A percentile compares a stretch with the other conserved stretches of the same genome.
Evolutionary conservation across 37 sponge, comb jelly and placozoan species (phyloP).

Genomic region (Oscarella lobularis): DNA sequence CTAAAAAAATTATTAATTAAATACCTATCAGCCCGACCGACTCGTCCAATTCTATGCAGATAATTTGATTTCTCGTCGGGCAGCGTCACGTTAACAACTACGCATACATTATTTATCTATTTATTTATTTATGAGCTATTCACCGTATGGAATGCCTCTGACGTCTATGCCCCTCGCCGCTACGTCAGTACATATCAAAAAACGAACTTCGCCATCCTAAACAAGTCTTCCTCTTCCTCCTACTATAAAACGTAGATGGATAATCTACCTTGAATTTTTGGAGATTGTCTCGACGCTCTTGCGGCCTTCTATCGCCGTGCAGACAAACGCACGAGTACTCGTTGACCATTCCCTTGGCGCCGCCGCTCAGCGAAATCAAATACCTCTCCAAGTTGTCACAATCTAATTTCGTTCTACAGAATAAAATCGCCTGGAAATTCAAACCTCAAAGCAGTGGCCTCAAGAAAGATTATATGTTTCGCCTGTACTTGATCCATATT

Average conservation of each 20-base stretch:
- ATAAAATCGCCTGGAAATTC: slow-evolving; percentile 51
- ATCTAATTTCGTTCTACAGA: slow-evolving; percentile 96
- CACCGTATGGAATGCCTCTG: slow-evolving; percentile 78
- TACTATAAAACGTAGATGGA: background rate
- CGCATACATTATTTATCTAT: background rate
- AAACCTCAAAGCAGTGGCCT: background rate
- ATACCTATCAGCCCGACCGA: slow-evolving; percentile 65
- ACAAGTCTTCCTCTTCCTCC: background rate
- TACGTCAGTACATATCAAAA: slow-evolving; percentile 94
- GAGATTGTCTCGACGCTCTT: slow-evolving; percentile 73
- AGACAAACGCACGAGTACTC: slow-evolving; percentile 88
- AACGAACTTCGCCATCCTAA: slow-evolving; percentile 66
- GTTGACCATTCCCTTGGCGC: slow-evolving; percentile 52
- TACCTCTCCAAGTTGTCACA: slow-evolving; percentile 90
- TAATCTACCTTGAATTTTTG: slow-evolving; percentile 56
- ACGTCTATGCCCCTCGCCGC: slow-evolving; percentile 95
- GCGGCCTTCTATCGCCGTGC: slow-evolving; percentile 78
- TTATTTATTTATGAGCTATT: background rate
- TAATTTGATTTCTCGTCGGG: slow-evolving; percentile 94
- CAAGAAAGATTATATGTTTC: background rate
- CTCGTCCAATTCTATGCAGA: slow-evolving; percentile 86
- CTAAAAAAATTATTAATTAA: background rate
- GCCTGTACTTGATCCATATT: slow-evolving; percentile 69
- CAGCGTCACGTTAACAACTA: slow-evolving; percentile 85
- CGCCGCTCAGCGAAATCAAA: slow-evolving; percentile 48